Percentiles rank a stretch among this genome's conserved stretches.
phyloP scores from a whole-genome alignment of 2,797 vertebrate genomes.

The Enteromius anoplus region DNA sequence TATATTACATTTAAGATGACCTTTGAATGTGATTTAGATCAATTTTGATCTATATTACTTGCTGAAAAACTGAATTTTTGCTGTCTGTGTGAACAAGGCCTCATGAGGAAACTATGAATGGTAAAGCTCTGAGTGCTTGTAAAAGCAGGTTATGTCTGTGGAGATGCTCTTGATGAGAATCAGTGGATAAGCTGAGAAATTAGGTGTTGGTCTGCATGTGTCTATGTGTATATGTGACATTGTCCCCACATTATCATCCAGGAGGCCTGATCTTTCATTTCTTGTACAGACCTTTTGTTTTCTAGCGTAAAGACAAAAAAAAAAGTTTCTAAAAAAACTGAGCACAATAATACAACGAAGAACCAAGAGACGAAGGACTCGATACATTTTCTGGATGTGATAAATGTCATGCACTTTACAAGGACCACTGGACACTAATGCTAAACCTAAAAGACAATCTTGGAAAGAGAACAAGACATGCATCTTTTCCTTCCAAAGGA shows the following conservation, averaged over 20 bases:
- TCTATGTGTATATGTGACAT: slow-evolving; percentile 48
- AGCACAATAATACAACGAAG: slow-evolving; percentile 48
- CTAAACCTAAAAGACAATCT: slow-evolving; percentile 55
- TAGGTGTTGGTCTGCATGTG: slow-evolving; percentile 46
- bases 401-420: slow-evolving; percentile 62
- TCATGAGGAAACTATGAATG: neutral
- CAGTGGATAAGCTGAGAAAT: slow-evolving; percentile 15
- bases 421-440: slow-evolving; percentile 59
- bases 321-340: neutral
- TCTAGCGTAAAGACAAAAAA: slow-evolving; percentile 51
- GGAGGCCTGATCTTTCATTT: slow-evolving; percentile 46
- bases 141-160: neutral
- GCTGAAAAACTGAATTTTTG: neutral
- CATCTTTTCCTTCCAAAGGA: slow-evolving; percentile 65
- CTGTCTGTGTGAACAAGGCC: slow-evolving; percentile 30
- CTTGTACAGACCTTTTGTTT: slow-evolving; percentile 56
- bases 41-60: neutral
- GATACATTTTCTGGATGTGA: slow-evolving; percentile 59
- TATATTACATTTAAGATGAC: neutral
- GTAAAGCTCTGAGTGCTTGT: neutral
- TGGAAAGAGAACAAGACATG: slow-evolving; percentile 45
- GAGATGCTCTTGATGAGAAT: slow-evolving; percentile 11
- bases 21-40: neutral
- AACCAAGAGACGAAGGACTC: slow-evolving; percentile 44
- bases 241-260: slow-evolving; percentile 30